phyloP scores from a whole-genome alignment of 2,888 invertebrate species.

The Chouioia cunea region DNA sequence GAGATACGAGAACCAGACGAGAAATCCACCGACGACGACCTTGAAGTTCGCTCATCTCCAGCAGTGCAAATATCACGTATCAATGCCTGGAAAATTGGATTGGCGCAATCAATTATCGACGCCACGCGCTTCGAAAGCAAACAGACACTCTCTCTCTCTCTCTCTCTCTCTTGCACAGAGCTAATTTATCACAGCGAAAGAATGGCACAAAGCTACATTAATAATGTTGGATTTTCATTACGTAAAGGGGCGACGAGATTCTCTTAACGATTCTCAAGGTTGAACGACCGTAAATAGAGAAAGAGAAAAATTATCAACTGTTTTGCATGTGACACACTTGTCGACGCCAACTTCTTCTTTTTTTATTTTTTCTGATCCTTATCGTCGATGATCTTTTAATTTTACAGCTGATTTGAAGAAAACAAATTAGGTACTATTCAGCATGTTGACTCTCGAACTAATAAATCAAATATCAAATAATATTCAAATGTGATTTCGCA shows the following conservation, averaged over 20 bases:
- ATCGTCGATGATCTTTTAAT: conserved; percentile 3
- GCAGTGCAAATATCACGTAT: no score
- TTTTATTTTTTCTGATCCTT: conserved; percentile 28
- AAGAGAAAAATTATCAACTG: conserved; percentile 5
- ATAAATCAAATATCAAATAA: no score
- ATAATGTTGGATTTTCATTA: conserved; percentile 23
- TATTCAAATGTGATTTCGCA: no score
- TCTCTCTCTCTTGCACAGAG: no score
- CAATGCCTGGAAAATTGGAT: conserved; percentile 7
- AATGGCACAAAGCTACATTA: neutral
- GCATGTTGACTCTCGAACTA: no score
- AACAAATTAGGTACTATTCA: no score
- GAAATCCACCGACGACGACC: no score
- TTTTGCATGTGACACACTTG: conserved; percentile 2
- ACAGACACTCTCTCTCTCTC: neutral
- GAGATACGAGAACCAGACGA: no score
- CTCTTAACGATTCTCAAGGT: conserved; percentile 18
- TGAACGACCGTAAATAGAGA: conserved; percentile 9
- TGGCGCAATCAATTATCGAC: conserved; percentile 22
- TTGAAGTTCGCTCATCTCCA: no score
- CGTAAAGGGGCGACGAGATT: conserved; percentile 13
- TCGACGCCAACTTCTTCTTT: no score
- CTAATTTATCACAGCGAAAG: neutral
- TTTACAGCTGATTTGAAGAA: no score
- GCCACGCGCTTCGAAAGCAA: neutral